Evolutionary conservation across 2,113 vertebrate species (phyloP).

Genomic region (Paracanthobrama guichenoti): DNA sequence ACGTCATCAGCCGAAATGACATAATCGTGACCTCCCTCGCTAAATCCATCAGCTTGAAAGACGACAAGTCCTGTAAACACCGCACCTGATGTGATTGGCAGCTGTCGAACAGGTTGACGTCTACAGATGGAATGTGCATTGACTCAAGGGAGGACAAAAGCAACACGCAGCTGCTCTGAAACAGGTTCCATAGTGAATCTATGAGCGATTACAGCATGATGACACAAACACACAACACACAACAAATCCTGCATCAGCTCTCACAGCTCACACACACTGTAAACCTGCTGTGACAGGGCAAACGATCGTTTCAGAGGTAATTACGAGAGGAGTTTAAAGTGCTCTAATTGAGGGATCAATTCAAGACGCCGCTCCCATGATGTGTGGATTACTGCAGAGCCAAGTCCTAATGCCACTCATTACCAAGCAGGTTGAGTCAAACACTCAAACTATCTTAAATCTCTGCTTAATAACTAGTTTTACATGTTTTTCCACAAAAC

Average conservation of each 20-base stretch:
- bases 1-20: background rate
- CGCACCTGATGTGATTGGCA: constrained; percentile 11
- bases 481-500: background rate
- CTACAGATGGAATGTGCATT: constrained; percentile 10
- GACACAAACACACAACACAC: background rate
- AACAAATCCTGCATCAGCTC: background rate
- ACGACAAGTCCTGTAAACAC: background rate
- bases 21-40: background rate
- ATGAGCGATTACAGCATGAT: background rate
- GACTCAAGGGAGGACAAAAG: background rate
- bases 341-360: constrained; percentile 20
- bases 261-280: background rate
- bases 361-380: background rate
- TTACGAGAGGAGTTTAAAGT: constrained; percentile 10
- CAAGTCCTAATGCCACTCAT: background rate
- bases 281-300: background rate
- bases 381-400: background rate
- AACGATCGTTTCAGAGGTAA: background rate
- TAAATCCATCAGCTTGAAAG: background rate
- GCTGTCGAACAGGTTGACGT: background rate
- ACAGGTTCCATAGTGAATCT: constrained; percentile 20
- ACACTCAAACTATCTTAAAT: too few species aligned
- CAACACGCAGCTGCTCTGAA: constrained; percentile 13
- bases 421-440: background rate
- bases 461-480: background rate